Conservation (phyloP, 2,113 vertebrate species). For the Bubo blakistoni region DNA sequence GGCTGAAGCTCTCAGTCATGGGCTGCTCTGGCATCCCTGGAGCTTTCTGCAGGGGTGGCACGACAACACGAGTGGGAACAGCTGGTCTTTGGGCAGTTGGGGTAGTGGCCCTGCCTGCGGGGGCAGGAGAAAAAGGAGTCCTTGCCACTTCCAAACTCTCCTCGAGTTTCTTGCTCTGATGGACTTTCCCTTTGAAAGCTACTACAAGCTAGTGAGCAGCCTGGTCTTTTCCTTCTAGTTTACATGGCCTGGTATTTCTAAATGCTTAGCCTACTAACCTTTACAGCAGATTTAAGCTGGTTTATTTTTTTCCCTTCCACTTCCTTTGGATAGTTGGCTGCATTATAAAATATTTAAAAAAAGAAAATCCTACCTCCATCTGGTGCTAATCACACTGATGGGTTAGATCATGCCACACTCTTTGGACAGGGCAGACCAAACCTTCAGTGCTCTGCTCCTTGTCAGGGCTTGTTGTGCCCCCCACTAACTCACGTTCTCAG, state of each 20-base stretch:
- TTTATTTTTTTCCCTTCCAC: background rate
- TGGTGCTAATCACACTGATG: background rate
- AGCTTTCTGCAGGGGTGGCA: background rate
- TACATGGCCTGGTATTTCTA: background rate
- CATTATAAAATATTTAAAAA: background rate
- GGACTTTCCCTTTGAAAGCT: background rate
- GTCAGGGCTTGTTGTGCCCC: background rate
- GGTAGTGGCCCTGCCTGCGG: background rate
- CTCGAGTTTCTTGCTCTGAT: background rate
- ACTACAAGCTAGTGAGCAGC: background rate
- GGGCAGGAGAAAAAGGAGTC: background rate
- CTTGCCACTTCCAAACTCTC: background rate
- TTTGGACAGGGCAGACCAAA: background rate
- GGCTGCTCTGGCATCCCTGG: background rate
- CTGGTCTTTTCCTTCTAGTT: background rate
- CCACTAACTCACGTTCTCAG: accelerated
- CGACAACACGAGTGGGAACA: accelerated
- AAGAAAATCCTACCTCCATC: background rate
- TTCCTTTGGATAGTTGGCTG: background rate
- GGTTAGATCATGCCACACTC: background rate
- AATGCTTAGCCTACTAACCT: background rate
- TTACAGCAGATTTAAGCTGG: background rate
- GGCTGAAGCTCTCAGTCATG: accelerated
- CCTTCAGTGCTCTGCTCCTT: background rate
- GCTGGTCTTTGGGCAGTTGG: background rate